A percentile compares a stretch with the other conserved stretches of the same genome.
These are phyloP conservation scores for Acarapis woodi DNA, from an alignment of 1,140 invertebrate species.

Conservation along the genomic window DNA sequence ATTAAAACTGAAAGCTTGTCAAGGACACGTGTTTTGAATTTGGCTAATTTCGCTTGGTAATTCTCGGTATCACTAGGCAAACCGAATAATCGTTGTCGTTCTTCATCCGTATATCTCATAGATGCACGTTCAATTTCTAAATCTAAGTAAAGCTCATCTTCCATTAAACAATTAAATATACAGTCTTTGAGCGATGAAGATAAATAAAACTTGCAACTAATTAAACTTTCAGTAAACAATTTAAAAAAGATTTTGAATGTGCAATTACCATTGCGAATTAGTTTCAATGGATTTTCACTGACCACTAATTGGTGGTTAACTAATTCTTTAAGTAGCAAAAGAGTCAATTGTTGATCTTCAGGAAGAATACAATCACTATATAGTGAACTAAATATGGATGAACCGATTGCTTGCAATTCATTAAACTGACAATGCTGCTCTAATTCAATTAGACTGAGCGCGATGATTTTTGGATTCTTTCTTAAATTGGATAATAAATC, in stretches of 20 bases:
- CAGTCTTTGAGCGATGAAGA: slow-evolving; percentile 66
- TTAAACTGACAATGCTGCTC: slow-evolving; percentile 20
- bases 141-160: slow-evolving; percentile 70
- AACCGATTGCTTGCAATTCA: neutral
- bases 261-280: slow-evolving; percentile 51
- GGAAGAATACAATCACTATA: slow-evolving; percentile 48
- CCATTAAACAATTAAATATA: slow-evolving; percentile 66
- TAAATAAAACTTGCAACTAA: slow-evolving; percentile 67
- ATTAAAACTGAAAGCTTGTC: slow-evolving; percentile 47
- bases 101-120: slow-evolving; percentile 34
- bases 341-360: slow-evolving; percentile 45
- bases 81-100: slow-evolving; percentile 45
- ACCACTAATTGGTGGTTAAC: slow-evolving; percentile 50
- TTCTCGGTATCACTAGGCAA: slow-evolving; percentile 30
- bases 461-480: slow-evolving; percentile 44
- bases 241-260: slow-evolving; percentile 68
- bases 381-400: slow-evolving; percentile 36
- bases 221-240: slow-evolving; percentile 60
- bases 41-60: slow-evolving; percentile 34
- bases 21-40: slow-evolving; percentile 45
- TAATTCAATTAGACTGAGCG: slow-evolving; percentile 42
- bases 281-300: slow-evolving; percentile 45
- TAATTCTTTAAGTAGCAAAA: slow-evolving; percentile 44
- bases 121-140: slow-evolving; percentile 62
- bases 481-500: slow-evolving; percentile 46